phyloP scores from a whole-genome alignment of 1,140 invertebrate species.

The Drosophila biarmipes region DNA sequence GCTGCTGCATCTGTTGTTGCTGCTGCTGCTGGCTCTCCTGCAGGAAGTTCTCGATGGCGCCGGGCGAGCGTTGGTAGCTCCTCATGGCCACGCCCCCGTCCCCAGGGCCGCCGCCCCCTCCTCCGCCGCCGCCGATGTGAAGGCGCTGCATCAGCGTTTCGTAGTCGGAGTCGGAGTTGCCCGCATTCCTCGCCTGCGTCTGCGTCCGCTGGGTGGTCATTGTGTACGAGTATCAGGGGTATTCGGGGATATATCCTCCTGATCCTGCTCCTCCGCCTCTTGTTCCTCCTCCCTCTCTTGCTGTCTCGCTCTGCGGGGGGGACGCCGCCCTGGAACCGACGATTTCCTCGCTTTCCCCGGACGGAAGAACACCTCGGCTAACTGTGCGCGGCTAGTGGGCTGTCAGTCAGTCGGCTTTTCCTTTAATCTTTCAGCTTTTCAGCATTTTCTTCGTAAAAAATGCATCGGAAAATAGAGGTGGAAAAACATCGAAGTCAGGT shows the following conservation, averaged over 20 bases:
- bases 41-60: constrained; percentile 65
- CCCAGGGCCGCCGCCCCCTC: background rate
- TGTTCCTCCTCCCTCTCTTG: constrained; percentile 6
- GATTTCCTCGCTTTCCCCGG: constrained; percentile 18
- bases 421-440: constrained; percentile 19
- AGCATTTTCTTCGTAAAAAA: constrained; percentile 32
- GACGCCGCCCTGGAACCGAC: constrained; percentile 9
- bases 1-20: constrained; percentile 49
- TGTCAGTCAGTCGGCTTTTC: constrained; percentile 24
- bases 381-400: constrained; percentile 3
- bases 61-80: constrained; percentile 58
- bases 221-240: constrained; percentile 8
- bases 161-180: constrained; percentile 64
- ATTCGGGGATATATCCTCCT: background rate
- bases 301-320: constrained; percentile 17
- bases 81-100: constrained; percentile 22
- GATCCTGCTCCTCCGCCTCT: constrained; percentile 9
- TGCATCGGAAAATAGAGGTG: constrained; percentile 28
- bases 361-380: constrained; percentile 12
- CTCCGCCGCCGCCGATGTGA: constrained; percentile 52
- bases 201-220: constrained; percentile 74
- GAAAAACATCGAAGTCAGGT: constrained; percentile 8
- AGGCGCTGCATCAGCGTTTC: constrained; percentile 80
- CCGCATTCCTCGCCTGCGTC: constrained; percentile 55
- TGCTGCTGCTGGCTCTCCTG: constrained; percentile 48